These are phyloP conservation scores for Scelioninae gen. 1 DNA, from an alignment of 2,888 invertebrate species.

Conservation along the genomic window DNA sequence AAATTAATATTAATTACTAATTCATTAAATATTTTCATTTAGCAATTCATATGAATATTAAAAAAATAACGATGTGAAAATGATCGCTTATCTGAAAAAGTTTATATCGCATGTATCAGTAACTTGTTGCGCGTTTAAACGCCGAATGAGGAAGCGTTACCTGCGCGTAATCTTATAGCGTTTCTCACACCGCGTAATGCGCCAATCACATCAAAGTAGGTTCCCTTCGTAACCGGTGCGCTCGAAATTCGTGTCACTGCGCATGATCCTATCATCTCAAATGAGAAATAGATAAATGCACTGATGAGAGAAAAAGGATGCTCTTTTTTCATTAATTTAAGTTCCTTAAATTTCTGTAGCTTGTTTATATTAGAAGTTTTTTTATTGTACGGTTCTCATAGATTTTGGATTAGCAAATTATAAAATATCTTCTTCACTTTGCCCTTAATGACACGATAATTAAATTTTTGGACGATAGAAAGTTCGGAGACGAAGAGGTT, in stretches of 20 bases:
- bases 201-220: slow-evolving; percentile 68
- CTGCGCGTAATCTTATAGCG: slow-evolving; percentile 64
- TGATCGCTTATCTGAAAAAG: too few relatives aligned
- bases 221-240: slow-evolving; percentile 28
- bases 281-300: slow-evolving; percentile 19
- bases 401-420: slow-evolving; percentile 18
- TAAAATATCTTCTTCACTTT: neutral
- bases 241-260: slow-evolving; percentile 65
- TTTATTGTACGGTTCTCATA: neutral
- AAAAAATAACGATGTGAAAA: too few relatives aligned
- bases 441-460: slow-evolving; percentile 22
- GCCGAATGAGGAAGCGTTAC: slow-evolving; percentile 56
- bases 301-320: slow-evolving; percentile 11
- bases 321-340: slow-evolving; percentile 41
- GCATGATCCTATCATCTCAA: slow-evolving; percentile 38
- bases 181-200: slow-evolving; percentile 41
- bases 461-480: slow-evolving; percentile 53
- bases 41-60: too few relatives aligned
- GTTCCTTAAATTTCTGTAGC: slow-evolving; percentile 40
- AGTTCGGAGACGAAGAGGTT: slow-evolving; percentile 39
- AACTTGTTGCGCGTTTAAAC: slow-evolving; percentile 31
- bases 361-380: slow-evolving; percentile 16
- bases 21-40: too few relatives aligned
- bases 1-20: too few relatives aligned
- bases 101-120: too few relatives aligned